Base-by-base conservation (phyloP, 2,797 vertebrate genomes). In the Sebastes matsubarae region DNA sequence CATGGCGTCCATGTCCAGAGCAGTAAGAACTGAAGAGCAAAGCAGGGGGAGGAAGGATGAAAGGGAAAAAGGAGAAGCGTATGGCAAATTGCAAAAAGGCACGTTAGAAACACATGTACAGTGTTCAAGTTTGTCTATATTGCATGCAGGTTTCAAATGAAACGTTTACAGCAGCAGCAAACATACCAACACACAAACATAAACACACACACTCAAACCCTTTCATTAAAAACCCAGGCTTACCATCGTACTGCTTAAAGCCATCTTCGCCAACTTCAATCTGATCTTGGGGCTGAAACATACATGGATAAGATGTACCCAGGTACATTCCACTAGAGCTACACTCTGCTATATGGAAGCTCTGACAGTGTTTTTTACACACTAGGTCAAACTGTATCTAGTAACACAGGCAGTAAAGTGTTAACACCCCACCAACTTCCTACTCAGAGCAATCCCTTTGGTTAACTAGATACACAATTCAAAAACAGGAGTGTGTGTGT, bases 221-320 rank as follows among this genome's bases (percentile, higher is more conserved):
- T 82, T 83, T 82, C 89, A 89, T 90, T 90, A 88, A 93, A 94
- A 90, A 92, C 92, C 90, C 89, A 60, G 81, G 87, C 97, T 98
- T 97, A 98, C 97, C 97, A 94, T 98, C 97, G 22, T 98, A 98
- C 96, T 98, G 97, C 94, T 98, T 98, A 96, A 98, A 98, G 89
- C 97, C 97, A 97, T 97, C 97, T 96, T 97, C 97, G 88, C 90
- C 96, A 95, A 97, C 95, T 96, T 96, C 94, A 95, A 98, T 98
- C 94, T 98, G 96, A 95, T 98, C 97, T 91, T 97, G 97, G 92
- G 97, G 97, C 97, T 98, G 96, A 96, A 97, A 97, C 92, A 96
- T 94, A 87, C 88, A 96, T 81, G 85, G 94, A 96, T 95, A 91
- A 93, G 80, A 92, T 95, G 94, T 95, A 95, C 94, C 94, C 88